Conservation (phyloP, 2,113 vertebrate genomes). For the Heliornis fulica region DNA sequence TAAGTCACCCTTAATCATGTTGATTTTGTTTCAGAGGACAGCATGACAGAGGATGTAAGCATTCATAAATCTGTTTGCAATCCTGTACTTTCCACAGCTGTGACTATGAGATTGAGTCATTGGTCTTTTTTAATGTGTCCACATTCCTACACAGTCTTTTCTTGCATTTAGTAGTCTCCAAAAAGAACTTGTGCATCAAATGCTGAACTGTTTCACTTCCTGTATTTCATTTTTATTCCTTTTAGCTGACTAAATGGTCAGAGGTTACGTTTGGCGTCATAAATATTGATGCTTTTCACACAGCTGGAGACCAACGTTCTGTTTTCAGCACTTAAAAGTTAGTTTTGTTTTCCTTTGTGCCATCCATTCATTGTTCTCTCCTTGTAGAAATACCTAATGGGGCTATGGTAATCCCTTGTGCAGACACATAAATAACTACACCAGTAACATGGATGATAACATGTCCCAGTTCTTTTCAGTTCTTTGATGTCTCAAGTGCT, state of each 20-base stretch:
- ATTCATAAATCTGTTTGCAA: not conserved
- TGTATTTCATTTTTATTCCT: not conserved
- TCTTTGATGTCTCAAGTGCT: not conserved
- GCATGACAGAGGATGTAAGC: not conserved
- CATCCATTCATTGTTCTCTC: not conserved
- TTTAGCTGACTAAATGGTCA: not conserved
- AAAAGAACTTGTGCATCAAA: not conserved
- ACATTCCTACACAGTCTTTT: not conserved
- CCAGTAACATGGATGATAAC: not conserved
- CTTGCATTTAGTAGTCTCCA: not conserved
- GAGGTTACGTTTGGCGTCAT: not conserved
- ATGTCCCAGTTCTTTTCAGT: not conserved
- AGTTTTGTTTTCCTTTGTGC: not conserved
- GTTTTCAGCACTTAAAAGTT: not conserved
- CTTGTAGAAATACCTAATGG: fast-evolving
- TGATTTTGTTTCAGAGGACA: not conserved
- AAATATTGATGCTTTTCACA: not conserved
- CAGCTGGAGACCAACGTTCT: fast-evolving
- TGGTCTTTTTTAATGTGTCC: not conserved
- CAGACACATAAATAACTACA: not conserved
- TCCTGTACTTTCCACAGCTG: not conserved
- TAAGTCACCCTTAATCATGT: not conserved
- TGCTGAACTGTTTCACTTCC: not conserved
- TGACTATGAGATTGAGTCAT: not conserved
- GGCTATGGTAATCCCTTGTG: not conserved